Evolutionary conservation across 2,797 vertebrate genomes (phyloP).

Genomic region (Cephalopachus bancanus): DNA sequence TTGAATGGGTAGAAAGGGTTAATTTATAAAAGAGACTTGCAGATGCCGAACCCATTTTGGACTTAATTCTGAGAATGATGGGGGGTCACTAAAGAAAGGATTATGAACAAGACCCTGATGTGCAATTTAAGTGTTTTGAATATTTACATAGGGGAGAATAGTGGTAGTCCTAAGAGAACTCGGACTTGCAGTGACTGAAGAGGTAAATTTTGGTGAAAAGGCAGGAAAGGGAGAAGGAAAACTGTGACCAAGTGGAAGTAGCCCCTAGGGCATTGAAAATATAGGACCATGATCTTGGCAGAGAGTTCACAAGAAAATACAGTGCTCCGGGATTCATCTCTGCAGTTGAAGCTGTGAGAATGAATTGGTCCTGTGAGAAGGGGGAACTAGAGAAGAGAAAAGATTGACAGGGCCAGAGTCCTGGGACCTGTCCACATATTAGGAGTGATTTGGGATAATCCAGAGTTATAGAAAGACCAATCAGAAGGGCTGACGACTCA

Average conservation of each 20-base stretch:
- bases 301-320: not conserved
- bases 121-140: not conserved
- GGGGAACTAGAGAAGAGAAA: not conserved
- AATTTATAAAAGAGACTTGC: not conserved
- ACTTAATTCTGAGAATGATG: not conserved
- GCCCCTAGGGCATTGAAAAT: not conserved
- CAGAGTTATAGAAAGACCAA: not conserved
- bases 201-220: not conserved
- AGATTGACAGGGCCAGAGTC: not conserved
- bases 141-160: not conserved
- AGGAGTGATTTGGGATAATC: not conserved
- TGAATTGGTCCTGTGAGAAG: not conserved
- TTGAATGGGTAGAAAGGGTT: not conserved
- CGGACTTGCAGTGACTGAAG: not conserved
- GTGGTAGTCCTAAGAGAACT: not conserved
- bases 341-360: accelerated
- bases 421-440: not conserved
- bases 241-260: not conserved
- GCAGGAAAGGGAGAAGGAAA: not conserved
- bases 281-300: not conserved
- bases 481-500: not conserved
- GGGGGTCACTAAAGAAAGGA: not conserved
- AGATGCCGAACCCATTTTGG: not conserved
- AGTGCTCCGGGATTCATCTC: not conserved
- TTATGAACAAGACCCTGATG: not conserved